Conservation (phyloP, 2,797 vertebrate species). For the Peromyscus melanophrys region DNA sequence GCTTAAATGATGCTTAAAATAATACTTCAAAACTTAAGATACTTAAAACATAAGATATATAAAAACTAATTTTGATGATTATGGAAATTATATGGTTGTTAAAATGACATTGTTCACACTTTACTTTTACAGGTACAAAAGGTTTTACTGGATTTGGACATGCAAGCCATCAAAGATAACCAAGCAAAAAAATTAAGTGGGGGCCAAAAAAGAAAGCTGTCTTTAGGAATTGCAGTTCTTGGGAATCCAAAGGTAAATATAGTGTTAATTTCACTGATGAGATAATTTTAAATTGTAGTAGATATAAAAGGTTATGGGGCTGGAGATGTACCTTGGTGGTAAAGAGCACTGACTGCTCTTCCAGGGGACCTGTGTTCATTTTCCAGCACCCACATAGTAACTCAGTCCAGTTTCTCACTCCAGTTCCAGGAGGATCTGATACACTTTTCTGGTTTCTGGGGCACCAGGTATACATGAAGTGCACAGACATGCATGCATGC, state of each 20-base stretch:
- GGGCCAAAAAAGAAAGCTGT: slow-evolving; percentile 97
- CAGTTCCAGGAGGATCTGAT: not conserved
- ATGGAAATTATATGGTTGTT: slow-evolving; percentile 5
- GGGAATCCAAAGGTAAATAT: slow-evolving; percentile 95
- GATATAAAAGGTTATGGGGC: slow-evolving; percentile 39
- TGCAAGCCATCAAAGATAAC: slow-evolving; percentile 97
- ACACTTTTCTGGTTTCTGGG: not conserved
- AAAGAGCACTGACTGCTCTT: not conserved
- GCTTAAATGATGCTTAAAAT: slow-evolving; percentile 1
- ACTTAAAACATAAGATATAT: slow-evolving; percentile 3
- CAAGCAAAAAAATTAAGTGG: slow-evolving; percentile 97
- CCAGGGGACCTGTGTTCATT: not conserved
- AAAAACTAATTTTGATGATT: slow-evolving; percentile 1
- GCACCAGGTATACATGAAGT: not conserved
- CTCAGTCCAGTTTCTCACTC: not conserved
- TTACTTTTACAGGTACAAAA: slow-evolving; percentile 92
- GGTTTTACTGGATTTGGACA: slow-evolving; percentile 95
- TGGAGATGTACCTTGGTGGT: not conserved
- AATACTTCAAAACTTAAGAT: not conserved
- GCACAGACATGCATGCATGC: not conserved
- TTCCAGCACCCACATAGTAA: not conserved
- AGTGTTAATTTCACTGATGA: not conserved
- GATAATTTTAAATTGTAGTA: not conserved
- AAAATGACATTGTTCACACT: not conserved
- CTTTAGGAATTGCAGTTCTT: slow-evolving; percentile 96